phyloP scores from a whole-genome alignment of 1,140 invertebrate species.

The Trichonephila clavipes region DNA sequence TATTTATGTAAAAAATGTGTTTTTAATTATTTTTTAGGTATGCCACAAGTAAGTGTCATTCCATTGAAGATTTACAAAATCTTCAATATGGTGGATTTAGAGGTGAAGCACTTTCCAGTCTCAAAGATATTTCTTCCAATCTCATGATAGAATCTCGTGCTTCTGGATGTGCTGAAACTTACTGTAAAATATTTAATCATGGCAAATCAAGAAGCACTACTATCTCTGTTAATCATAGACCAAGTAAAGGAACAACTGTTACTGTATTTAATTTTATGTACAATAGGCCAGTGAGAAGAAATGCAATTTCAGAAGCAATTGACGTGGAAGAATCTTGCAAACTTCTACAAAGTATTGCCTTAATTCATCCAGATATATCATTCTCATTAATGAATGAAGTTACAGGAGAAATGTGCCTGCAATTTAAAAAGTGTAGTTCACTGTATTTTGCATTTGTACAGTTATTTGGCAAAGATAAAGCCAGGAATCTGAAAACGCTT shows the following conservation, averaged over 20 bases:
- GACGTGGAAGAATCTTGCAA: slow-evolving; percentile 84
- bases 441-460: slow-evolving; percentile 82
- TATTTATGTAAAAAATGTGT: neutral
- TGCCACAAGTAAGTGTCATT: slow-evolving; percentile 85
- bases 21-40: slow-evolving; percentile 81
- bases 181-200: slow-evolving; percentile 82
- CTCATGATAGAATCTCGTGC: slow-evolving; percentile 84
- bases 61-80: slow-evolving; percentile 82
- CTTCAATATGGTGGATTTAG: slow-evolving; percentile 84
- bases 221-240: slow-evolving; percentile 80
- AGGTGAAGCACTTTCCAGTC: slow-evolving; percentile 86
- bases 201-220: slow-evolving; percentile 80
- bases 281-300: slow-evolving; percentile 85
- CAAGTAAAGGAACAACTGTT: slow-evolving; percentile 85
- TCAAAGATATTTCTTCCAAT: slow-evolving; percentile 83
- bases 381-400: slow-evolving; percentile 85
- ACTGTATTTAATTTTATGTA: slow-evolving; percentile 85
- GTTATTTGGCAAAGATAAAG: slow-evolving; percentile 82
- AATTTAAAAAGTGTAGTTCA: slow-evolving; percentile 83
- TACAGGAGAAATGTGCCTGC: slow-evolving; percentile 83
- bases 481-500: slow-evolving; percentile 82
- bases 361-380: slow-evolving; percentile 84
- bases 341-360: slow-evolving; percentile 83
- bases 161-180: slow-evolving; percentile 81
- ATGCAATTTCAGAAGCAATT: slow-evolving; percentile 82